Evolutionary conservation across 2,888 invertebrate species (phyloP), one percentile per base, ranked within the genome.

Genomic region (Catocala fraxini): DNA sequence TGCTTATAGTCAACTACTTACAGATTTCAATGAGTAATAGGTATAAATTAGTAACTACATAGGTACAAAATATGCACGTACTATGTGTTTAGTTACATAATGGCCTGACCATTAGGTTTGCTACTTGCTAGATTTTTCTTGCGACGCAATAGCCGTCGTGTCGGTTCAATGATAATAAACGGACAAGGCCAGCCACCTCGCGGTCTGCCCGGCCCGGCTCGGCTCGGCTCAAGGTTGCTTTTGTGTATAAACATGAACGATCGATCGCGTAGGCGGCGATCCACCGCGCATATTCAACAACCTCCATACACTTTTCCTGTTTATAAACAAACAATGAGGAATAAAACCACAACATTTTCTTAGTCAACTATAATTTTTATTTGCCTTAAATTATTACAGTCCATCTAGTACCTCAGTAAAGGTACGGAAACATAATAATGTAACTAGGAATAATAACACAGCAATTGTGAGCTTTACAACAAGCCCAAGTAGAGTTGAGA

Each of bases 371-470:
- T 75, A 80, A 77, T 81, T 83, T 91, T 90, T 88, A 88, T 88
- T 89, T 80, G 80, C 79, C 88, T 90, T 91, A 90, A 89, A 88
- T 89, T 87, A 91, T 93, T 91, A 93, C 91, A 92, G 89, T 93
- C 90, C 79, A 93, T 90, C 79, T 75, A 77, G 88, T 80, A 88
- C 82, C 89, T 77, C 79, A 68, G 77, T 58, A 79, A 82, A 83
- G 87, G 86, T 82, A 88, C 88, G 86, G 82, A 87, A 81, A 83
- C 82, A 90, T 91, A 89, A 90, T 88, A 89, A 86, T 87, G 83
- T 89, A 89, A 86, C 88, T 92, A 92, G 87, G 81, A 89, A 86
- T 92, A 92, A 86, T 93, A 93, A 92, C 93, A 93, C 93, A 93
- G 93, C 84, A 87, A 84, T 81, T 82, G 80, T 80, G 91, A 81